A percentile compares a stretch with the other conserved stretches of the same genome.
Conservation (phyloP, 2,888 invertebrate species). For the Erebia aethiops region DNA sequence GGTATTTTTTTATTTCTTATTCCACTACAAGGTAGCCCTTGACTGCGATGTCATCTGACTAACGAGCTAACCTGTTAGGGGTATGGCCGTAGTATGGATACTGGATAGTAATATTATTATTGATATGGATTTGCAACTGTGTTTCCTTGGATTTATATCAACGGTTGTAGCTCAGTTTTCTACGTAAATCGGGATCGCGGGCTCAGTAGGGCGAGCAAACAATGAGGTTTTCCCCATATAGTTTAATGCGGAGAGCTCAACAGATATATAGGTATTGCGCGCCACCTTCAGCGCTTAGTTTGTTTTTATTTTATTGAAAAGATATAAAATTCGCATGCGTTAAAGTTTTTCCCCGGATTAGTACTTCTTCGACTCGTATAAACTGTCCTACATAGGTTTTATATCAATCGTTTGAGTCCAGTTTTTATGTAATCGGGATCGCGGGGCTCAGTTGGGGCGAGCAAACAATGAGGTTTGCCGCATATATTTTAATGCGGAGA, state of each 20-base stretch:
- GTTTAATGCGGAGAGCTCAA: constrained; percentile 34
- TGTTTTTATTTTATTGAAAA: background rate
- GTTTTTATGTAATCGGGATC: constrained; percentile 58
- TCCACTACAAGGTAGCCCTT: too few species aligned
- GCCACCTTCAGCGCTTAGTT: constrained; percentile 24
- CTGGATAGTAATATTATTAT: too few species aligned
- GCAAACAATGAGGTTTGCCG: constrained; percentile 43
- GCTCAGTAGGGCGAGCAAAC: constrained; percentile 44
- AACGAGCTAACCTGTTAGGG: too few species aligned
- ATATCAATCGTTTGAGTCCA: background rate
- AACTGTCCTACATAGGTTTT: too few species aligned
- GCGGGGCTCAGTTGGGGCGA: constrained; percentile 49
- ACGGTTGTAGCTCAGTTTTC: constrained; percentile 40
- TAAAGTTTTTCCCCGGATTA: too few species aligned
- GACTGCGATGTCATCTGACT: too few species aligned
- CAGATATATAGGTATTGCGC: constrained; percentile 20
- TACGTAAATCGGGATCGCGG: constrained; percentile 65
- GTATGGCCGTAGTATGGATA: too few species aligned
- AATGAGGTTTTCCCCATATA: constrained; percentile 40
- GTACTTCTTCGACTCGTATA: too few species aligned
- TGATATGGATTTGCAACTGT: too few species aligned
- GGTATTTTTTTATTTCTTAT: too few species aligned
- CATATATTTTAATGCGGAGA: too few species aligned
- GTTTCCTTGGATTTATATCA: constrained; percentile 19
- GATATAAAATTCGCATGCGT: too few species aligned